Percentiles rank a stretch among this genome's conserved stretches.
Evolutionary conservation across 2,888 invertebrate genomes (phyloP).

Genomic region (Trichopria drosophilae): DNA sequence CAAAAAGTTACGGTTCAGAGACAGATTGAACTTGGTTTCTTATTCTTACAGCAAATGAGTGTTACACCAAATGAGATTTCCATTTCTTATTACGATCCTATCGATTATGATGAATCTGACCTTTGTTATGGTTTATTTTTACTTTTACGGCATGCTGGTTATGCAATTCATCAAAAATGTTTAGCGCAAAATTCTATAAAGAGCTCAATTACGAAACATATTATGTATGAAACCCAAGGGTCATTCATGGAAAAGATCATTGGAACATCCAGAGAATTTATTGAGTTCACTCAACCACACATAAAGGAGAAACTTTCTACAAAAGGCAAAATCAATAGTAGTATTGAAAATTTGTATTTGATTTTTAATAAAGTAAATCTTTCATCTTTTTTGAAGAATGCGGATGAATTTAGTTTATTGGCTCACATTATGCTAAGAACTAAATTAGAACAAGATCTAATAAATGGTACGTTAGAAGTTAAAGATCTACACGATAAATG

Average conservation of each 20-base stretch:
- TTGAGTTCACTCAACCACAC: conserved; percentile 20
- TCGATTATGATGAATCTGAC: conserved; percentile 19
- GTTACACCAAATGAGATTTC: conserved; percentile 19
- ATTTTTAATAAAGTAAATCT: conserved; percentile 18
- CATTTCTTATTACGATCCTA: conserved; percentile 17
- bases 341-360: conserved; percentile 20
- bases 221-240: conserved; percentile 21
- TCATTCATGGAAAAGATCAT: conserved; percentile 20
- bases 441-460: conserved; percentile 18
- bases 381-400: conserved; percentile 14
- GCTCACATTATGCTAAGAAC: conserved; percentile 20
- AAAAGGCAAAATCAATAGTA: conserved; percentile 20
- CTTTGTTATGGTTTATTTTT: conserved; percentile 21
- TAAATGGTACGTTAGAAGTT: conserved; percentile 17
- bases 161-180: conserved; percentile 19
- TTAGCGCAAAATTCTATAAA: conserved; percentile 21
- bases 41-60: conserved; percentile 20
- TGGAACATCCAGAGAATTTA: conserved; percentile 22
- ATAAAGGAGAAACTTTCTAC: conserved; percentile 19
- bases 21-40: conserved; percentile 19
- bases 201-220: conserved; percentile 17
- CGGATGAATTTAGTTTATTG: conserved; percentile 20
- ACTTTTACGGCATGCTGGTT: conserved; percentile 21
- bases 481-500: conserved; percentile 15
- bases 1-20: conserved; percentile 16